Percentiles rank a stretch among this genome's conserved stretches.
phyloP scores from a whole-genome alignment of 1,140 invertebrate genomes.

The Leptinotarsa defecta region DNA sequence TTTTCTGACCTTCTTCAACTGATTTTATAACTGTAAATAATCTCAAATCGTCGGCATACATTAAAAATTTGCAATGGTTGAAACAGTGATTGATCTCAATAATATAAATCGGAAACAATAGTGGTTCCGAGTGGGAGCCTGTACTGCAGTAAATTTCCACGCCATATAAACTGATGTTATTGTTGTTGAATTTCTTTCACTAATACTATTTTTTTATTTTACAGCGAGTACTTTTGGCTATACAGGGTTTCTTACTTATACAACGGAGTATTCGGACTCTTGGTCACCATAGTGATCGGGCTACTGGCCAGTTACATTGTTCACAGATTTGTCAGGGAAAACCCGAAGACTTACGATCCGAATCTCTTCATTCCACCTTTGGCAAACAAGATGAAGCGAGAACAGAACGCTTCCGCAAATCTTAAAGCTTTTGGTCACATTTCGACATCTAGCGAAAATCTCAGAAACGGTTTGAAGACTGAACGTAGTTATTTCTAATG shows the following conservation, averaged over 20 bases:
- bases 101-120: too few species aligned
- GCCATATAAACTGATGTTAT: too few species aligned
- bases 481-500: constrained; percentile 22
- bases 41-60: too few species aligned
- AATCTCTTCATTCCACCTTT: constrained; percentile 70
- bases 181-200: too few species aligned
- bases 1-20: too few species aligned
- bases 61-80: too few species aligned
- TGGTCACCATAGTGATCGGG: constrained; percentile 69
- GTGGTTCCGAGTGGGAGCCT: too few species aligned
- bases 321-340: constrained; percentile 46
- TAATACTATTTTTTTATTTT: constrained; percentile 33
- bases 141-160: too few species aligned
- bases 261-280: constrained; percentile 74
- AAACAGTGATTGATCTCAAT: too few species aligned
- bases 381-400: constrained; percentile 58
- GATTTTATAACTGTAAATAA: too few species aligned
- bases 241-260: constrained; percentile 88
- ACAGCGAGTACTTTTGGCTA: constrained; percentile 66
- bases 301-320: constrained; percentile 62
- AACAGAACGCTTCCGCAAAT: constrained; percentile 32
- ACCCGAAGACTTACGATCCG: constrained; percentile 57
- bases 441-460: constrained; percentile 10
- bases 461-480: constrained; percentile 22
- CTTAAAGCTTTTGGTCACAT: neutral